A percentile compares a stretch with the other conserved stretches of the same genome.
Evolutionary conservation across 37 sponge, comb jelly and placozoan genomes (phyloP).

Genomic region (Aphrocallistes beatrix): DNA sequence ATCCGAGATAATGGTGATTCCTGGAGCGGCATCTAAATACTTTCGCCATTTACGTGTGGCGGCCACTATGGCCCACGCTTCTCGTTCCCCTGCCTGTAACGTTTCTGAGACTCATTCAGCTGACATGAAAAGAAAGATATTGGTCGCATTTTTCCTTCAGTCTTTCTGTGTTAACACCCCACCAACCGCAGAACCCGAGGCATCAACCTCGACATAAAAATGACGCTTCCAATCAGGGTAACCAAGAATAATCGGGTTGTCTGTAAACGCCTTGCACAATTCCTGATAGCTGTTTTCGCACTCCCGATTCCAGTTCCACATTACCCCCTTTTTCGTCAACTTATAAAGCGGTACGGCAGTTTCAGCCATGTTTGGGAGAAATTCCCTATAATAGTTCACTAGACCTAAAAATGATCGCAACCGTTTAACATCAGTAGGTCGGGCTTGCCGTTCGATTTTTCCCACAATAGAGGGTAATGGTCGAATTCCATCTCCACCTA

Average conservation of each 20-base stretch:
- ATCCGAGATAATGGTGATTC: too few species aligned
- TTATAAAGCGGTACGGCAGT: not conserved
- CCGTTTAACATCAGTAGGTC: not conserved
- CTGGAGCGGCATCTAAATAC: not conserved
- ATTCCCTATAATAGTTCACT: not conserved
- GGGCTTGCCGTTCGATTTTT: not conserved
- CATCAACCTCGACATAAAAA: not conserved
- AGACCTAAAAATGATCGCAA: not conserved
- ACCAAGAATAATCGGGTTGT: not conserved
- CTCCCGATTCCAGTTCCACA: not conserved
- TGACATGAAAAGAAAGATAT: not conserved
- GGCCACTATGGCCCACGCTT: not conserved
- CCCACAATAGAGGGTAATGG: not conserved
- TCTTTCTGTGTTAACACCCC: not conserved
- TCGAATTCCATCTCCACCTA: not conserved
- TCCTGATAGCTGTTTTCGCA: not conserved
- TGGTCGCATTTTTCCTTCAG: not conserved
- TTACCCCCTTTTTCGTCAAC: not conserved
- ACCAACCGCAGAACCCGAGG: not conserved
- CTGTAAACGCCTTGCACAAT: not conserved
- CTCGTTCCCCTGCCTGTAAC: not conserved
- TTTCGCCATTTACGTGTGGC: not conserved
- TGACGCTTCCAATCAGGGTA: not conserved
- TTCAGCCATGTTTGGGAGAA: not conserved
- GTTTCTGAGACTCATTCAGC: not conserved